phyloP scores from a whole-genome alignment of 1,140 invertebrate species.

The Yoshiicerus persimilis region DNA sequence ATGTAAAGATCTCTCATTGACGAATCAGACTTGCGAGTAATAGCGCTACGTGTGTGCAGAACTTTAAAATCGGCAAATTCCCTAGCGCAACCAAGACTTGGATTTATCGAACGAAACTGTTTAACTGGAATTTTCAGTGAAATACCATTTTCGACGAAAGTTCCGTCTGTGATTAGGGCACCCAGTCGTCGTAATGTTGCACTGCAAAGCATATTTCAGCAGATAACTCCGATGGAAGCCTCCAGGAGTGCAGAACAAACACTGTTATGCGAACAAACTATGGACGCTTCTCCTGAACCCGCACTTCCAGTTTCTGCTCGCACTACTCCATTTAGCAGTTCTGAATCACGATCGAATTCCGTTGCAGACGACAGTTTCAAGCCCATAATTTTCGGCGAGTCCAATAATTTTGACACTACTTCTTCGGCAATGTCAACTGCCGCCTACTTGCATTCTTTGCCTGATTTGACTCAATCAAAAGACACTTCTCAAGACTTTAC shows the following conservation, averaged over 20 bases:
- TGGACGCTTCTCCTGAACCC: neutral
- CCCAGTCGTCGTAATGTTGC: conserved; percentile 41
- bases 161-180: neutral
- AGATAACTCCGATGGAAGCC: neutral
- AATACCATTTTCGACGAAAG: neutral
- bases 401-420: neutral
- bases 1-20: conserved; percentile 27
- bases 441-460: neutral
- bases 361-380: neutral
- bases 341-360: neutral
- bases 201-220: conserved; percentile 43
- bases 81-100: conserved; percentile 13
- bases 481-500: conserved; percentile 6
- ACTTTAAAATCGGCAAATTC: conserved; percentile 24
- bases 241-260: neutral
- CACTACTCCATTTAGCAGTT: neutral
- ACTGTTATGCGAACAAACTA: too few species aligned
- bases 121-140: conserved; percentile 4
- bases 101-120: conserved; percentile 38
- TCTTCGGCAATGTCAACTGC: conserved; percentile 16
- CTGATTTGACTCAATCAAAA: neutral
- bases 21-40: conserved; percentile 18
- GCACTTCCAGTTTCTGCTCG: neutral
- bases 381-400: neutral
- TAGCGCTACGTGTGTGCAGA: conserved; percentile 28